Conservation (phyloP, 2,797 vertebrate genomes). For the Chiroxiphia lanceolata region DNA sequence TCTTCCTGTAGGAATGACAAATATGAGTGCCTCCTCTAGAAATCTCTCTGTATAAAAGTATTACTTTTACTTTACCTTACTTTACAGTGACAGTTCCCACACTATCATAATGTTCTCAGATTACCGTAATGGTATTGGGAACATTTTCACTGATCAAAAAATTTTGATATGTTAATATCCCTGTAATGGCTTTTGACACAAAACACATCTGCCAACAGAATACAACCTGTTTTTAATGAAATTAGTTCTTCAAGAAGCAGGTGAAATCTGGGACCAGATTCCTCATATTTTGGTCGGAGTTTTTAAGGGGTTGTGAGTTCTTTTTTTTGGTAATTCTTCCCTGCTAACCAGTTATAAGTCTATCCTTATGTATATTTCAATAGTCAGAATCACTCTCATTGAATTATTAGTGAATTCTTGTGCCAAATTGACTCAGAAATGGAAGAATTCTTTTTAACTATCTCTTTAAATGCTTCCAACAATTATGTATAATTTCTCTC, state of each 20-base stretch:
- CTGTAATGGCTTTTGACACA: not conserved
- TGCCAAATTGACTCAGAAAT: not conserved
- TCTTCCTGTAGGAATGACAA: not conserved
- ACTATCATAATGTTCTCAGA: not conserved
- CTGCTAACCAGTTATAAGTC: not conserved
- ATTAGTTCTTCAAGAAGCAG: not conserved
- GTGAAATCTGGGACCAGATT: not conserved
- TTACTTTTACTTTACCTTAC: not conserved
- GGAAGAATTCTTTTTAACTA: not conserved
- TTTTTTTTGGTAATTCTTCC: not conserved
- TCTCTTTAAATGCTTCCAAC: not conserved
- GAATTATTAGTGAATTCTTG: not conserved
- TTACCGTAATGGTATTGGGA: not conserved
- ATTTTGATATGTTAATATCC: not conserved
- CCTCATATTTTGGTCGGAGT: not conserved
- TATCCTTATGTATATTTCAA: not conserved
- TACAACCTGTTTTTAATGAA: not conserved
- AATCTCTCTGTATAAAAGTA: not conserved
- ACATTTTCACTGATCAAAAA: not conserved
- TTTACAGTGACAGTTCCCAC: not conserved
- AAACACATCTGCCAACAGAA: not conserved
- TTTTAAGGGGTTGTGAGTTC: accelerated
- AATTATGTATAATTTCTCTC: not conserved
- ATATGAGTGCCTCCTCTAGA: not conserved
- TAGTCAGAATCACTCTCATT: not conserved